phyloP scores from a whole-genome alignment of 2,888 invertebrate species.

The Lasius fuliginosus region DNA sequence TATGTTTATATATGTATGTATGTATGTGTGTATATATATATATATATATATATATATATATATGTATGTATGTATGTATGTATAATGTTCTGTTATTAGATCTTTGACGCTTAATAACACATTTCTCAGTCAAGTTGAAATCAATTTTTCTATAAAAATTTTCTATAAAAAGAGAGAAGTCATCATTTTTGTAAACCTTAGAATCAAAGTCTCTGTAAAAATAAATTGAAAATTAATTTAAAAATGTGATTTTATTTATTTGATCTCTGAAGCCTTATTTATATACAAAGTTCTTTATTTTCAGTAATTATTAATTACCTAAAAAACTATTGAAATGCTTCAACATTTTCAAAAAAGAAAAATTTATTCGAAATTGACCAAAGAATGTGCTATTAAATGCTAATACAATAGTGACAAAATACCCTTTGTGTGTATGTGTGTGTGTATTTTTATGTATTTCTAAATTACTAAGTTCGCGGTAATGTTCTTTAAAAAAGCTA shows the following conservation, averaged over 20 bases:
- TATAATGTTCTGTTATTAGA: not conserved
- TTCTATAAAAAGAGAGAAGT: too few species aligned
- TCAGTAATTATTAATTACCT: not conserved
- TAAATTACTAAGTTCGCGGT: constrained; percentile 20
- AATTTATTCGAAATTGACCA: not conserved
- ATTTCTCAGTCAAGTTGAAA: not conserved
- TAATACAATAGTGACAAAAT: not conserved
- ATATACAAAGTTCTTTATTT: not conserved
- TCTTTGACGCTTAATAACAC: not conserved
- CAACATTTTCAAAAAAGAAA: not conserved
- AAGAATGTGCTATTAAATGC: not conserved
- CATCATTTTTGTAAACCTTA: not conserved
- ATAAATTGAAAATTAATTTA: not conserved
- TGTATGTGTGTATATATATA: not conserved
- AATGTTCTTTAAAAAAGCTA: constrained; percentile 28
- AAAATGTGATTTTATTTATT: not conserved
- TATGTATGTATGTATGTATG: not conserved
- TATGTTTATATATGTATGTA: not conserved
- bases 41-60: constrained; percentile 23
- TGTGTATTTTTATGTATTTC: not conserved
- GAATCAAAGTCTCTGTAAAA: not conserved
- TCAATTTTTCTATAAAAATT: not conserved
- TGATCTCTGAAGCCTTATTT: not conserved
- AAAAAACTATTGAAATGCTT: not conserved
- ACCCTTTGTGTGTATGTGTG: not conserved